phyloP scores from a whole-genome alignment of 1,140 invertebrate species.

The Drosophila burlai region DNA sequence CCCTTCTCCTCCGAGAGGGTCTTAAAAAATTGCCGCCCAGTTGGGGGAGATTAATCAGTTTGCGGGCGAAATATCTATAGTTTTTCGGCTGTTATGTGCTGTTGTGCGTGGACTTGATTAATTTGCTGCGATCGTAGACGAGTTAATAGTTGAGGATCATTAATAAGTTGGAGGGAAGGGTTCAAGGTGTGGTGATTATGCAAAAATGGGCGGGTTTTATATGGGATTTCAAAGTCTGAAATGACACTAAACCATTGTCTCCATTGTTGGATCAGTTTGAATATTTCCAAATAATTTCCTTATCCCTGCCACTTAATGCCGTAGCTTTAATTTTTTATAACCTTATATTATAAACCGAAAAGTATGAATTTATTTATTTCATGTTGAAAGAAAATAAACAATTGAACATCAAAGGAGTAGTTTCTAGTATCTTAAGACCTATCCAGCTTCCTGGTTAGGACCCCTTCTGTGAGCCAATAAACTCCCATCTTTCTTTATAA shows the following conservation, averaged over 20 bases:
- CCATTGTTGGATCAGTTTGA: neutral
- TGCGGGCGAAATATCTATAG: conserved; percentile 24
- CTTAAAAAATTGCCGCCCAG: conserved; percentile 31
- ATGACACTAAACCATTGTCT: conserved; percentile 8
- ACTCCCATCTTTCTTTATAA: conserved; percentile 8
- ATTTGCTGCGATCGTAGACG: conserved; percentile 53
- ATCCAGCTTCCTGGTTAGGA: conserved; percentile 1
- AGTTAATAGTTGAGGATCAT: conserved; percentile 60
- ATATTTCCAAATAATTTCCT: conserved; percentile 5
- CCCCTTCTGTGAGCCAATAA: conserved; percentile 4
- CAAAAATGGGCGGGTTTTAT: conserved; percentile 28
- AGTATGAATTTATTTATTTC: neutral
- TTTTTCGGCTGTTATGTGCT: conserved; percentile 12
- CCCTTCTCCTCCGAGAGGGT: conserved; percentile 38
- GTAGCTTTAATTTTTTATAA: too few relatives aligned
- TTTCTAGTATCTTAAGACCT: neutral
- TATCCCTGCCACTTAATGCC: neutral
- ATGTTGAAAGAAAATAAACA: neutral
- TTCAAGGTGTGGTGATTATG: conserved; percentile 47
- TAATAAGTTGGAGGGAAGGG: conserved; percentile 40
- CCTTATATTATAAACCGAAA: neutral
- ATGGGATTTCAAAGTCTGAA: conserved; percentile 4
- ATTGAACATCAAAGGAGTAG: too few relatives aligned
- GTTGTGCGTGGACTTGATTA: conserved; percentile 55
- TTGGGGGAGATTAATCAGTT: conserved; percentile 48